These are phyloP conservation scores for Apteryx owenii DNA, from an alignment of 2,113 vertebrate genomes.

Conservation along the genomic window DNA sequence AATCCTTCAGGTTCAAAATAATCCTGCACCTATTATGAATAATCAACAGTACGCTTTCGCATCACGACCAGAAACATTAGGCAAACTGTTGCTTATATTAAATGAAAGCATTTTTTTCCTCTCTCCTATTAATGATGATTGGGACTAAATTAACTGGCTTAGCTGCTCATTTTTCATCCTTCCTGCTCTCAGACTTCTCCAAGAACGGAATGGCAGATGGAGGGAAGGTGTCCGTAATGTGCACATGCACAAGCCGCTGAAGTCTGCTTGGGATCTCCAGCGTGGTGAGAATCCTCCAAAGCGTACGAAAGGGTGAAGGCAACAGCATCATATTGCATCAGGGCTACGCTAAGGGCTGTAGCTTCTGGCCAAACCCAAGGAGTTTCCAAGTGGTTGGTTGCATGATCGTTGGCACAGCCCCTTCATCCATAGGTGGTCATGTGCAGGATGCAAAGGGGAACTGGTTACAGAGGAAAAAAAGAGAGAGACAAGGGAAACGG, in stretches of 20 bases:
- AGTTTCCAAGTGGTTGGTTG: background rate
- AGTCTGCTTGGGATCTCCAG: background rate
- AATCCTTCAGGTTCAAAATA: background rate
- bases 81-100: background rate
- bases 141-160: background rate
- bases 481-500: no score
- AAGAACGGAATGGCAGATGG: background rate
- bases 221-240: background rate
- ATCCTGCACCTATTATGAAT: background rate
- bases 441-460: background rate
- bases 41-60: background rate
- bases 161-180: constrained; percentile 24
- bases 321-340: fast-evolving
- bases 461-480: background rate
- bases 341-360: background rate
- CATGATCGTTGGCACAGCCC: background rate
- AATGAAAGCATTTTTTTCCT: background rate
- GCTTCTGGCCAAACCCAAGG: background rate
- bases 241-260: background rate
- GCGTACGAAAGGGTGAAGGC: background rate
- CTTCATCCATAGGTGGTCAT: background rate
- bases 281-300: background rate
- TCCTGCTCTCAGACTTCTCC: background rate
- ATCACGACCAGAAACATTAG: background rate
- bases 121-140: background rate